These are phyloP conservation scores for Callosobruchus maculatus DNA, from an alignment of 2,888 invertebrate genomes.

Conservation along the genomic window DNA sequence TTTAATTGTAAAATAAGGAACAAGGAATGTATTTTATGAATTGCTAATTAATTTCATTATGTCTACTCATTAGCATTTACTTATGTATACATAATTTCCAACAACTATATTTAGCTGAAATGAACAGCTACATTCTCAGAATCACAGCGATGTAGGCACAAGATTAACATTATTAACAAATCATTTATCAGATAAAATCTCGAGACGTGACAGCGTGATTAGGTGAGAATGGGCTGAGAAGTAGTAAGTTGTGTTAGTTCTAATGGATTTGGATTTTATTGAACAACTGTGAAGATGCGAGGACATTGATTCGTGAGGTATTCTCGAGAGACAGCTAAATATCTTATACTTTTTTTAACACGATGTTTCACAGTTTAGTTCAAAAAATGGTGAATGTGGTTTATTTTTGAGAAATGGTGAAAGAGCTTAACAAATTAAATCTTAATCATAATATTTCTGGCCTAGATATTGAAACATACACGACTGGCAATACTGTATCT, in stretches of 20 bases:
- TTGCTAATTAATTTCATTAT: not conserved
- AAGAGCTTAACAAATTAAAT: no score
- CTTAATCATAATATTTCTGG: no score
- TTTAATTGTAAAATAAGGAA: not conserved
- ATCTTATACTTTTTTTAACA: no score
- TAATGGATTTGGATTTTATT: not conserved
- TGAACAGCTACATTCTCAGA: not conserved
- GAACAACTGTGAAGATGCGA: no score
- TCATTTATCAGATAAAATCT: not conserved
- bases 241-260: not conserved
- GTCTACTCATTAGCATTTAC: not conserved
- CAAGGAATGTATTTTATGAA: not conserved
- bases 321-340: no score
- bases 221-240: not conserved
- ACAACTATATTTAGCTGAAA: not conserved
- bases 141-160: not conserved
- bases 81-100: not conserved
- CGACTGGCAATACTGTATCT: no score
- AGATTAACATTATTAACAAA: not conserved
- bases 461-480: no score
- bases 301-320: no score
- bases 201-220: not conserved
- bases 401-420: no score
- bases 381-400: no score
- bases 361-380: no score